Base-by-base conservation (phyloP, 2,113 vertebrate species). In the Colossoma macropomum region DNA sequence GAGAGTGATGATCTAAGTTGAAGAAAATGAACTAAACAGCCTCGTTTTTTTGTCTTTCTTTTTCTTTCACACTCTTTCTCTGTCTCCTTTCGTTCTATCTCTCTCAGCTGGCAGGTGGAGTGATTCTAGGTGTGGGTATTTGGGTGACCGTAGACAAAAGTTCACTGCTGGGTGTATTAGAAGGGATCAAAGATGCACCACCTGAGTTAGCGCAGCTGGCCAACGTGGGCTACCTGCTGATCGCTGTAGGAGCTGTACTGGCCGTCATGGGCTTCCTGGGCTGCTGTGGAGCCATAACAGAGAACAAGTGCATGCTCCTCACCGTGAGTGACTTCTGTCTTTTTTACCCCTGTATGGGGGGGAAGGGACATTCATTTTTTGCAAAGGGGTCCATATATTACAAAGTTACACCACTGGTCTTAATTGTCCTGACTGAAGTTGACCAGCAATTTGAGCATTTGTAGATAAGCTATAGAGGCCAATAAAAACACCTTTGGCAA, bases 301-400 rank as follows among this genome's bases (percentile, higher is more conserved):
- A 93, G 83, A 92, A 83, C 87, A 89, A 86, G 59, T 91, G 89
- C 77, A 86, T 94, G 88, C 84, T 94, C 66, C 75, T 93, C 54
- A 25, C 86, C 13, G 93, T 94, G 83, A 87, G 93, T 88, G 16
- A 75, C 16, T 23, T 68, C 1, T 83, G 34, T 19, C 54, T 66
- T 75, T 69, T 52, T 52, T 52, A 45, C 41, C 10, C 41, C 10
- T 6, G n/a, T 7, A 4, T 38, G 7, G 3, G 34, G 34, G 34
- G 41, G 10, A 45, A 9, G 6, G 10, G 5, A 8, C 41, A 9
- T 45, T 45, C 41, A 11, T 45, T 45, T 9, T 45, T 45, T 45
- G 50, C 13, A 52, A 8, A 17, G 50, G 15, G 50, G 50, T 1
- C 16, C 4, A 41, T 41, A 10, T 10, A 41, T 10, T 52, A 2